Evolutionary conservation across 2,888 invertebrate genomes (phyloP), one percentile per base, ranked within the genome.

Genomic region (Metellina segmentata): DNA sequence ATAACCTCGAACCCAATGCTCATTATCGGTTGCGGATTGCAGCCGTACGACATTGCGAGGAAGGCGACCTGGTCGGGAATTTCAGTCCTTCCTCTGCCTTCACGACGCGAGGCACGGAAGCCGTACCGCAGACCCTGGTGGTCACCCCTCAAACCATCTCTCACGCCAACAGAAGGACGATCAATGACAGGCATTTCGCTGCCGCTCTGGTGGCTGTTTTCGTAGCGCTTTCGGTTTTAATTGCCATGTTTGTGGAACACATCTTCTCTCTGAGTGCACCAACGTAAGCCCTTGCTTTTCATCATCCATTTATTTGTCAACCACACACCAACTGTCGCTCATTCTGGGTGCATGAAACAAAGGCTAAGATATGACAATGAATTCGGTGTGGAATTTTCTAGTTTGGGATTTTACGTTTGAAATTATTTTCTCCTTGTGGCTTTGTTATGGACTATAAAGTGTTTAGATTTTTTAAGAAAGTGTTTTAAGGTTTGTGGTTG

Each of bases 21-120:
- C 97, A 97, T 94, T 98, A 98, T 95, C 95, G 95, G 94, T 96
- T 97, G 94, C 96, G 98, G 88, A 97, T 98, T 93, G 97, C 97
- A 95, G 97, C 97, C 52, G 96, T 98, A 94, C 96, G 98, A 81
- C 95, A 96, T 88, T 95, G 96, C 94, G 95, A 95, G 85, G 96
- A 96, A 72, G 95, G 95, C 51, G 95, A 93, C 52, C 70, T 91
- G 69, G 19, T 88, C 7, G 91, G 91, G 34, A 88, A 79, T 81
- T 82, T 75, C n/a, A 91, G 91, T 61, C 83, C 91, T 69, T 79
- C 91, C 6, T 74, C 74, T 49, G 79, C 88, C 74, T 88, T 91
- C 16, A 83, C 85, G 0, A 91, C 88, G 49, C 88, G 11, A 51
- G 34, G 72, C 20, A 52, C 13, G 48, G 85, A 88, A 19, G 13